These are phyloP conservation scores for Barnardius zonarius DNA, from an alignment of 2,113 vertebrate genomes.

Conservation along the genomic window DNA sequence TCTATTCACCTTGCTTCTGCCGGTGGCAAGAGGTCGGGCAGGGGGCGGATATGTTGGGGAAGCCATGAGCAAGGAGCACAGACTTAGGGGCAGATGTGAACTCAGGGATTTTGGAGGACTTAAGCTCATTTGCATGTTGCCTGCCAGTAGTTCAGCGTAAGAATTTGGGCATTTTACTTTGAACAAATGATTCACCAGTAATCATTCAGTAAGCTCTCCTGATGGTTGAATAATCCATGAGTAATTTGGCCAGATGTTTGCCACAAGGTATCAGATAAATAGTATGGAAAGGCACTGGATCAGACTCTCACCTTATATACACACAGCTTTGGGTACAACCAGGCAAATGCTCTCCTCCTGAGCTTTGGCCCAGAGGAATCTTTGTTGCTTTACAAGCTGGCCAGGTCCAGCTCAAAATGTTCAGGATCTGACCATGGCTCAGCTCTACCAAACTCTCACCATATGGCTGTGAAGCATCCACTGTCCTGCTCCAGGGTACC, in stretches of 20 bases:
- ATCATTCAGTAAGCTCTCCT: slow-evolving; percentile 8
- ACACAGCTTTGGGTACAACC: neutral
- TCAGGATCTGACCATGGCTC: neutral
- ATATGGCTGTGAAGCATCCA: neutral
- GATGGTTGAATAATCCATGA: slow-evolving; percentile 31
- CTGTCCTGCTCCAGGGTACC: neutral
- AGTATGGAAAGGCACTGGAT: neutral
- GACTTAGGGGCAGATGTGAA: neutral
- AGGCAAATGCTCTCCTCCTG: neutral
- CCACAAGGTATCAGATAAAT: neutral
- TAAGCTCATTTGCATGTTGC: neutral
- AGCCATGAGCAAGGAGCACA: neutral
- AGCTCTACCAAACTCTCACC: neutral
- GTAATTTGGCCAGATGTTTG: slow-evolving; percentile 43
- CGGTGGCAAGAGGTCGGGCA: neutral
- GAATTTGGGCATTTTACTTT: slow-evolving; percentile 40
- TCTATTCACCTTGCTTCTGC: slow-evolving; percentile 52
- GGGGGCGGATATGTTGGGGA: neutral
- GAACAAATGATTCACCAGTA: slow-evolving; percentile 57
- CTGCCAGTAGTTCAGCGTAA: slow-evolving; percentile 5
- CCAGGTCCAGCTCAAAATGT: neutral
- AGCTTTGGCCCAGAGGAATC: neutral
- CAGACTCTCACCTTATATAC: neutral
- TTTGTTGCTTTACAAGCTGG: neutral
- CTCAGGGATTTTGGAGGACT: neutral